Evolutionary conservation across 2,797 vertebrate genomes (phyloP).

Genomic region (Helarctos malayanus): DNA sequence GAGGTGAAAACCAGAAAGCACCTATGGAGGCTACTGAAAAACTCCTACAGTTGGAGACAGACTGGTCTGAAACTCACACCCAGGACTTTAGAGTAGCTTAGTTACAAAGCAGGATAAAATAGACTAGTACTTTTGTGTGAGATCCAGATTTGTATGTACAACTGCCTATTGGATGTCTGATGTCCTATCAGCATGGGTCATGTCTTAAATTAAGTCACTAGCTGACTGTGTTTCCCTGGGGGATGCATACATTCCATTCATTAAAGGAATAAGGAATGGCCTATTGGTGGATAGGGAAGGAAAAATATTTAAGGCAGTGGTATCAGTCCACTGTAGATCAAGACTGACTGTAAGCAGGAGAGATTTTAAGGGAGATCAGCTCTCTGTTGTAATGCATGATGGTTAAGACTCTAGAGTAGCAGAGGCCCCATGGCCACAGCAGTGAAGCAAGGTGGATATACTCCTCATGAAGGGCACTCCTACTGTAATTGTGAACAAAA

Average conservation of each 20-base stretch:
- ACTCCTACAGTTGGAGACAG: not conserved
- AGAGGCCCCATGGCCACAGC: not conserved
- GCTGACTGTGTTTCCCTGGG: not conserved
- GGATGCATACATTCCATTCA: not conserved
- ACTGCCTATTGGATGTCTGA: not conserved
- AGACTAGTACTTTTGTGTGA: not conserved
- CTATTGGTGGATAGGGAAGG: not conserved
- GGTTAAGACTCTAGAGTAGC: not conserved
- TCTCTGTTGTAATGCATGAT: not conserved
- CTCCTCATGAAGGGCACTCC: not conserved
- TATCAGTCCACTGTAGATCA: not conserved
- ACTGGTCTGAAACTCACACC: not conserved
- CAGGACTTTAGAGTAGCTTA: not conserved
- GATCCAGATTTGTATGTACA: not conserved
- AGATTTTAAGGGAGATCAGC: not conserved
- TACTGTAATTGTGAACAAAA: not conserved
- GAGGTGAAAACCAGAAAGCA: not conserved
- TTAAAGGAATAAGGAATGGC: not conserved
- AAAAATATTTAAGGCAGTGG: not conserved
- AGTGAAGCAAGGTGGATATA: not conserved
- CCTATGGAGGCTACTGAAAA: not conserved
- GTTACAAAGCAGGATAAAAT: not conserved
- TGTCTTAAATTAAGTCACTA: not conserved
- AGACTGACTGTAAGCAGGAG: not conserved
- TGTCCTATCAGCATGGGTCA: not conserved